phyloP scores from a whole-genome alignment of 2,888 invertebrate genomes.

The Congeria kusceri region DNA sequence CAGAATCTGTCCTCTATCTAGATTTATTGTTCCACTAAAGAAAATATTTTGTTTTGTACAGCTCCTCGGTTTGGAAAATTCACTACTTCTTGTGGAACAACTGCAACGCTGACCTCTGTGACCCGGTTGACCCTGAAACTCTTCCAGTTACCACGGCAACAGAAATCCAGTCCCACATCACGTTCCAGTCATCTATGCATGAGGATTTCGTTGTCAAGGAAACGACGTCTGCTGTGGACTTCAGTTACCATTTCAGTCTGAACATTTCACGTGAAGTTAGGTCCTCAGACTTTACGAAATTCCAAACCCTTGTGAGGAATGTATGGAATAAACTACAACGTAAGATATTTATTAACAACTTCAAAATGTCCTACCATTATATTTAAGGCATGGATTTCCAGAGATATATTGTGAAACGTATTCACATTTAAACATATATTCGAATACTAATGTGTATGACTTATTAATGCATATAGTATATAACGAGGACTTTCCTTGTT shows the following conservation, averaged over 20 bases:
- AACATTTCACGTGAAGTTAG: slow-evolving; percentile 49
- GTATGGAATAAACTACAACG: slow-evolving; percentile 47
- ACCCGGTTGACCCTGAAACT: slow-evolving; percentile 60
- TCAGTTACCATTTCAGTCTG: slow-evolving; percentile 59
- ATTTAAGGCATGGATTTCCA: no score
- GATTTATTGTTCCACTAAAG: no score
- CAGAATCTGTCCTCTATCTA: no score
- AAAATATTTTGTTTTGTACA: slow-evolving; percentile 21
- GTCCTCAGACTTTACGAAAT: slow-evolving; percentile 38
- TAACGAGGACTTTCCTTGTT: no score
- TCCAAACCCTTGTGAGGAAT: slow-evolving; percentile 37
- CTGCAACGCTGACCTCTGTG: slow-evolving; percentile 28
- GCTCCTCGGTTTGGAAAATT: slow-evolving; percentile 61
- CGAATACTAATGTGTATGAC: no score
- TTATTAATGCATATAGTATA: no score
- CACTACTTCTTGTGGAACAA: slow-evolving; percentile 63
- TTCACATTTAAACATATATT: no score
- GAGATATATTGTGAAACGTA: no score
- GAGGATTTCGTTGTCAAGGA: slow-evolving; percentile 34
- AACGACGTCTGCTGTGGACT: slow-evolving; percentile 44
- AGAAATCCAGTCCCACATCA: slow-evolving; percentile 46
- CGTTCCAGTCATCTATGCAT: slow-evolving; percentile 47
- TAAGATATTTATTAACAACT: slow-evolving; percentile 28
- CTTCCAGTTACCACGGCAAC: slow-evolving; percentile 47
- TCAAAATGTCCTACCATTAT: not conserved